These are phyloP conservation scores for Drosophila flavopinicola DNA, from an alignment of 2,888 invertebrate species.

Conservation along the genomic window DNA sequence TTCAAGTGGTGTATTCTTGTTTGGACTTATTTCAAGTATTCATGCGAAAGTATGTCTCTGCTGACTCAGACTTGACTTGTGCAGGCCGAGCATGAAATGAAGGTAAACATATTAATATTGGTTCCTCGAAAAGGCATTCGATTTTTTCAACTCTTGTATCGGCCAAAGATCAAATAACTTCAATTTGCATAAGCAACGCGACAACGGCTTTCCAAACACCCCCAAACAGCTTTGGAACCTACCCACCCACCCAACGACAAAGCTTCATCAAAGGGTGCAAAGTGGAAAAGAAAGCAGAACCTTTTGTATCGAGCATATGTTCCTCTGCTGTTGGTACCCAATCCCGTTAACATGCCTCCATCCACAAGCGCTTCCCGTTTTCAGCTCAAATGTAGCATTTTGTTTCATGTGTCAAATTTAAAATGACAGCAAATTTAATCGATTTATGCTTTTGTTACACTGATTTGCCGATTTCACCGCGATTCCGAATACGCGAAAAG, in stretches of 20 bases:
- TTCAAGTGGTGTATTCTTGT: too few relatives aligned
- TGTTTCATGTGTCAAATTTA: slow-evolving; percentile 80
- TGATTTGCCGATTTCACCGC: slow-evolving; percentile 36
- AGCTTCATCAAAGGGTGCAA: slow-evolving; percentile 31
- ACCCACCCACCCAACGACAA: neutral
- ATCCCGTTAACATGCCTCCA: slow-evolving; percentile 21
- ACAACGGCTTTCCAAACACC: slow-evolving; percentile 16
- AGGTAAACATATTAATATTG: neutral
- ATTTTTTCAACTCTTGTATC: neutral
- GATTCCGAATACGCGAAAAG: slow-evolving; percentile 3
- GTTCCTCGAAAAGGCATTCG: slow-evolving; percentile 16
- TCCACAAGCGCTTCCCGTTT: slow-evolving; percentile 2
- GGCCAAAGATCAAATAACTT: slow-evolving; percentile 60
- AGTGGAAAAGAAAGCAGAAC: slow-evolving; percentile 17
- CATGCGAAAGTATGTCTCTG: neutral
- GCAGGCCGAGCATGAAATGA: neutral
- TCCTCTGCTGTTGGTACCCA: slow-evolving; percentile 12
- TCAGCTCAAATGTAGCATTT: slow-evolving; percentile 45
- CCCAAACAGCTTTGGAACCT: neutral
- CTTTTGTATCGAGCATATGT: slow-evolving; percentile 45
- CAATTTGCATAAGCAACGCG: slow-evolving; percentile 66
- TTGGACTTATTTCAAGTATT: neutral
- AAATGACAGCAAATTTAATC: slow-evolving; percentile 82
- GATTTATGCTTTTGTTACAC: slow-evolving; percentile 75
- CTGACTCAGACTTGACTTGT: too few relatives aligned